phyloP scores from a whole-genome alignment of 2,113 vertebrate species.

The Corythornis madagascariensis region DNA sequence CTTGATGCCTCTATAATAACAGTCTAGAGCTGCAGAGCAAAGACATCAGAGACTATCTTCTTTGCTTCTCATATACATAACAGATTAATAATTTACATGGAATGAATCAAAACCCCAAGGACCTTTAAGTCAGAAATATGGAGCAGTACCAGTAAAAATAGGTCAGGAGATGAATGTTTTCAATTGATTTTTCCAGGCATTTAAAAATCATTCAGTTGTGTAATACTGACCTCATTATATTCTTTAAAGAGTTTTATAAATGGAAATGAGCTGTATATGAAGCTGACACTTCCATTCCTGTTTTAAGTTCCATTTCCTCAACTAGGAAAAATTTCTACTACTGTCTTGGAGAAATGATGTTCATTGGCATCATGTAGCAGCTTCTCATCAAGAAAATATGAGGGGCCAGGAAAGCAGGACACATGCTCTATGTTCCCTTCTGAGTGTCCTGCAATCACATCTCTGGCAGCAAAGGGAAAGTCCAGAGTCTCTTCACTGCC shows the following conservation, averaged over 20 bases:
- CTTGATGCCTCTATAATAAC: neutral
- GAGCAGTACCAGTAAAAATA: constrained; percentile 20
- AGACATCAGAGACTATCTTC: neutral
- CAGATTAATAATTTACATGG: constrained; percentile 33
- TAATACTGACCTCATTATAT: constrained; percentile 26
- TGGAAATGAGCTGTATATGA: neutral
- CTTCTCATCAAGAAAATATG: neutral
- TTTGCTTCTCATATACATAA: neutral
- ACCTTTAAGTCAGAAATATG: neutral
- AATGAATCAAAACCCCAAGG: neutral
- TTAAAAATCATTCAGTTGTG: constrained; percentile 20
- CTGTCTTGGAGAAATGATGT: neutral
- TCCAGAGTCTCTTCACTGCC: neutral
- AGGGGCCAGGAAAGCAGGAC: neutral
- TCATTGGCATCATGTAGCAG: neutral
- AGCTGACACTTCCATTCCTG: neutral
- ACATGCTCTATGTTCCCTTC: neutral
- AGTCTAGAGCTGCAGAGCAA: neutral
- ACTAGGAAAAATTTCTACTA: neutral
- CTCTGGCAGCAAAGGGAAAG: neutral
- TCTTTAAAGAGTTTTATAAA: neutral
- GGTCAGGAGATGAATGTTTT: neutral
- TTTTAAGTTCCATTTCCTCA: neutral
- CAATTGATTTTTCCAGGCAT: constrained; percentile 27
- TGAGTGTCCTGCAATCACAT: neutral